Conservation (phyloP, 2,888 invertebrate species). For the Drosophila pseudotalamancana region DNA sequence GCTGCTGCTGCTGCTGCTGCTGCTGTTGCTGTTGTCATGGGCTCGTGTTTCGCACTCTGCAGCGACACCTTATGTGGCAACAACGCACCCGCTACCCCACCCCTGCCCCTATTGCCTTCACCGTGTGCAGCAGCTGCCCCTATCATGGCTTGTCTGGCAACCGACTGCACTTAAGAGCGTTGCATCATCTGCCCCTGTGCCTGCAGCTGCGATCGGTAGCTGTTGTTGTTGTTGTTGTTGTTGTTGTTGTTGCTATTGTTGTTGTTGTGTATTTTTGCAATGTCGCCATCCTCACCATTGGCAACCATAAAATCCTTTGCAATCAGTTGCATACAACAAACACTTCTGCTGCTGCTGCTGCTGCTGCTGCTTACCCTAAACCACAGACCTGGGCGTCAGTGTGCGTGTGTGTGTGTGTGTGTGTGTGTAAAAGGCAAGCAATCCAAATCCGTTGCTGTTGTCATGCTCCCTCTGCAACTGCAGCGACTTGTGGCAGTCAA, state of each 20-base stretch:
- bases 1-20: constrained; percentile 27
- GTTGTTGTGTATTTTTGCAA: constrained; percentile 62
- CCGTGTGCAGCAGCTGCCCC: constrained; percentile 24
- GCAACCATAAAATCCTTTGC: constrained; percentile 73
- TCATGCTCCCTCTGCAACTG: constrained; percentile 22
- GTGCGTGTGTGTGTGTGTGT: background rate
- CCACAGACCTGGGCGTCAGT: constrained; percentile 30
- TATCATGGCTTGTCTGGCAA: constrained; percentile 4
- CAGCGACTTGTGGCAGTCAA: constrained; percentile 33
- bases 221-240: constrained; percentile 38
- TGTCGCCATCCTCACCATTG: constrained; percentile 45
- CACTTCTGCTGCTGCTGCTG: constrained; percentile 43
- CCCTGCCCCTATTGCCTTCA: no score
- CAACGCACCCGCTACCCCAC: constrained; percentile 49
- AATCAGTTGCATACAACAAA: constrained; percentile 77
- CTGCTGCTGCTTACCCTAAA: constrained; percentile 25
- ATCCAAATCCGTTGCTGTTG: constrained; percentile 44
- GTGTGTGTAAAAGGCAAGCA: constrained; percentile 5
- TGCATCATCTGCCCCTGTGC: constrained; percentile 30
- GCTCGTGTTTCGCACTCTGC: constrained; percentile 62
- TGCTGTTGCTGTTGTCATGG: constrained; percentile 54
- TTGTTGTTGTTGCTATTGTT: constrained; percentile 22
- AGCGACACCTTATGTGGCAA: constrained; percentile 78
- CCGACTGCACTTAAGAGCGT: constrained; percentile 34
- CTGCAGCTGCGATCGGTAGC: constrained; percentile 39